These are phyloP conservation scores for Trichogramma evanescens DNA, from an alignment of 2,888 invertebrate genomes.

Conservation along the genomic window DNA sequence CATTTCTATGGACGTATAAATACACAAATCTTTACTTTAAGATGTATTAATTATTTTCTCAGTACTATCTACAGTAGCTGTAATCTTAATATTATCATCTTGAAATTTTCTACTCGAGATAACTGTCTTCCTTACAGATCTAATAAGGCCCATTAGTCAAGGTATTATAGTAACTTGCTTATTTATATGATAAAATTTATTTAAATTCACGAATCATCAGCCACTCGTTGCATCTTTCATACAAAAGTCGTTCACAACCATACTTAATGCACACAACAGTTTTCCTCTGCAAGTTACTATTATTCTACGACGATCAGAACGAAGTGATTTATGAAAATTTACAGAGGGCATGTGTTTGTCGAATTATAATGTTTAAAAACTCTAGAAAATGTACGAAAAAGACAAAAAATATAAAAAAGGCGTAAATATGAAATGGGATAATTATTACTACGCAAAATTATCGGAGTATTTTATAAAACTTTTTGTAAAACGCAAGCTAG, in stretches of 20 bases:
- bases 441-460: no score
- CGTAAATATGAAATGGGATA: no score
- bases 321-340: no score
- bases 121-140: constrained; percentile 28
- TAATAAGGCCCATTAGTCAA: constrained; percentile 40
- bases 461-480: no score
- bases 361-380: no score
- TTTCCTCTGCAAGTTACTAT: background rate
- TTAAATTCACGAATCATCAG: background rate
- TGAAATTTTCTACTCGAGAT: constrained; percentile 10
- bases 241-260: constrained; percentile 8
- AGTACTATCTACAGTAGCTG: background rate
- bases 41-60: background rate
- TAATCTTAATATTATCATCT: background rate
- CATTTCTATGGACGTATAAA: background rate
- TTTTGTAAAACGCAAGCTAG: no score
- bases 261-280: constrained; percentile 4
- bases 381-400: no score
- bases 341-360: no score
- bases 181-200: no score
- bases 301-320: no score
- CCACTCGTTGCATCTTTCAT: background rate
- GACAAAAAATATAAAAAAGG: no score
- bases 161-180: constrained; percentile 33
- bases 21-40: background rate